These are phyloP conservation scores for Crotalus helleri DNA, from an alignment of 2,113 vertebrate genomes.

Conservation along the genomic window DNA sequence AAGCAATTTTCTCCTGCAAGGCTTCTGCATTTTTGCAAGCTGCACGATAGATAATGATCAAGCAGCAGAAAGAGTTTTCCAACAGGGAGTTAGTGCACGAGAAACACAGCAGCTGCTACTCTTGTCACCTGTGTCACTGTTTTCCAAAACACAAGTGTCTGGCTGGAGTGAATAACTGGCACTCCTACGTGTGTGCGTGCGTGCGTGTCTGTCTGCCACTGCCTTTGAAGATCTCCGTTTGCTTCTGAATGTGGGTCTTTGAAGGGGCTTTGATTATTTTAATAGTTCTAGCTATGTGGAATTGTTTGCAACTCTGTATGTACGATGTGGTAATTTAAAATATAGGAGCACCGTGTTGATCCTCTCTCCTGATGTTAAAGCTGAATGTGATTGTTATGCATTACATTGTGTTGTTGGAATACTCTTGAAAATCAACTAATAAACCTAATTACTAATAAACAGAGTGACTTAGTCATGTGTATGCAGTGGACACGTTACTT, in stretches of 20 bases:
- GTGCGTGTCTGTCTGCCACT: background rate
- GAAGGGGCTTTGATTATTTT: background rate
- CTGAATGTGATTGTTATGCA: background rate
- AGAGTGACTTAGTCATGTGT: background rate
- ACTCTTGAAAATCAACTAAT: background rate
- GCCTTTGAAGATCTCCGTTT: background rate
- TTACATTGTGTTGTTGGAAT: background rate
- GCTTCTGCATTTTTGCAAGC: background rate
- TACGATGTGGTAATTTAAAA: background rate
- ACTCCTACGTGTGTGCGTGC: background rate
- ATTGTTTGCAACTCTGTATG: background rate
- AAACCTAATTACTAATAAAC: background rate
- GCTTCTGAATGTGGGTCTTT: too few species aligned
- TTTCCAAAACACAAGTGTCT: background rate
- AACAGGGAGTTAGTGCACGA: background rate
- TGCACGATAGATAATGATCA: background rate
- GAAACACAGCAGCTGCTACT: background rate
- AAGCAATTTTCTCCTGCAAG: background rate
- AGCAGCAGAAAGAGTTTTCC: background rate
- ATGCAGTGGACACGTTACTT: background rate
- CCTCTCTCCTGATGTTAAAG: background rate
- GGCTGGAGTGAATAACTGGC: background rate
- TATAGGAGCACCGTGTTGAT: background rate
- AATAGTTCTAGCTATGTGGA: background rate
- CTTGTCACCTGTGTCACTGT: background rate